phyloP scores from a whole-genome alignment of 2,888 invertebrate species.

The Pherbina coryleti region DNA sequence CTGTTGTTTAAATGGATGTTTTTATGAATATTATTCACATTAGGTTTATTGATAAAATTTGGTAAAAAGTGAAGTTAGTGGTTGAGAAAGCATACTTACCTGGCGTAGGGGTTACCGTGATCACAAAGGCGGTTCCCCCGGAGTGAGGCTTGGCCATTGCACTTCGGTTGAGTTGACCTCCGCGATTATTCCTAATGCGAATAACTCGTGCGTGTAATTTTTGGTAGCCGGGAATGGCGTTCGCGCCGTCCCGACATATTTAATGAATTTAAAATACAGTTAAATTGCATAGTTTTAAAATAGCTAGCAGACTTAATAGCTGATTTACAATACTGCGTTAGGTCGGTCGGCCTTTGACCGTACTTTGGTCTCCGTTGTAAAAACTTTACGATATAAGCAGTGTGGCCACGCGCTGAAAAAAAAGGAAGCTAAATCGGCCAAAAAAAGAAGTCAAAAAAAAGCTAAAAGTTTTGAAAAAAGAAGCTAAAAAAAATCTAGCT shows the following conservation, averaged over 20 bases:
- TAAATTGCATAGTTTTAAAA: too few species aligned
- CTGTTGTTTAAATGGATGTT: neutral
- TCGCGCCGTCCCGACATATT: conserved; percentile 73
- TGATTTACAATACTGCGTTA: too few species aligned
- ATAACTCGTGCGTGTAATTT: conserved; percentile 79
- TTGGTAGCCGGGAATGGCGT: conserved; percentile 78
- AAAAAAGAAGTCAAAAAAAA: too few species aligned
- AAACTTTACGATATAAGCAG: too few species aligned
- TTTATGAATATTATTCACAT: conserved; percentile 15
- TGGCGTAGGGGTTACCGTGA: conserved; percentile 62
- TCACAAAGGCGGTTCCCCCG: conserved; percentile 60
- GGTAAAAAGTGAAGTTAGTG: conserved; percentile 10
- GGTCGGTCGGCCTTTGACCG: too few species aligned
- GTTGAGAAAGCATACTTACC: conserved; percentile 55
- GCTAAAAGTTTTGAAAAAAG: too few species aligned
- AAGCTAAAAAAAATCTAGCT: too few species aligned
- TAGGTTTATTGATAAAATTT: neutral
- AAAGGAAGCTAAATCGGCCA: too few species aligned
- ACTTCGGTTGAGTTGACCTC: conserved; percentile 45
- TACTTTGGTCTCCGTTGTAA: too few species aligned
- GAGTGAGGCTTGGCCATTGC: conserved; percentile 58
- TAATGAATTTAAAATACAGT: too few species aligned
- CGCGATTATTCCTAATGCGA: conserved; percentile 81
- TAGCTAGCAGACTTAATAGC: too few species aligned
- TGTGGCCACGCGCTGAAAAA: too few species aligned